These are phyloP conservation scores for Eupleurogrammus muticus DNA, from an alignment of 2,797 vertebrate species.

Conservation along the genomic window DNA sequence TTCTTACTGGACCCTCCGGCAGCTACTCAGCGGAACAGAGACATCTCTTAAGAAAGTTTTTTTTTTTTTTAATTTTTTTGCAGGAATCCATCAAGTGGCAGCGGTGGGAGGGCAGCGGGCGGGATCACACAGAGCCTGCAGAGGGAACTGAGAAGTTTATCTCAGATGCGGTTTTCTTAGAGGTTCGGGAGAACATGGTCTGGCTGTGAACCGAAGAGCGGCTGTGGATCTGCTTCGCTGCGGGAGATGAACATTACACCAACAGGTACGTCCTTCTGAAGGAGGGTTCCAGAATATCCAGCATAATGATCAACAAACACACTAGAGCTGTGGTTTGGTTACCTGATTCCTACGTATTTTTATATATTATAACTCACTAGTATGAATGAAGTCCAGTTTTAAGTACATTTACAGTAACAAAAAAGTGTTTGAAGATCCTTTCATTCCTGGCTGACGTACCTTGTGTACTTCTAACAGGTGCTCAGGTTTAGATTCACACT, in stretches of 20 bases:
- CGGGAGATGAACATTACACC: conserved; percentile 65
- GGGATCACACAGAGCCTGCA: conserved; percentile 20
- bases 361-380: not conserved
- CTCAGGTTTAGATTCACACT: conserved; percentile 5
- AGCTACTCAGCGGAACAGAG: conserved; percentile 70
- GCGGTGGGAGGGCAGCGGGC: conserved; percentile 37
- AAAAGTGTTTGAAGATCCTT: conserved; percentile 2
- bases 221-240: conserved; percentile 38
- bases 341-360: not conserved
- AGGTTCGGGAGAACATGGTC: conserved; percentile 58
- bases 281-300: not conserved
- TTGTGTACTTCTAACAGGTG: conserved; percentile 34
- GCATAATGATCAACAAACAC: not conserved
- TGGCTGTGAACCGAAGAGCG: conserved; percentile 49
- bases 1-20: conserved; percentile 73
- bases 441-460: not conserved
- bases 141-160: conserved; percentile 48
- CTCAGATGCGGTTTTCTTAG: conserved; percentile 38
- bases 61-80: conserved; percentile 49
- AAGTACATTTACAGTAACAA: not conserved
- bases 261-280: conserved; percentile 67
- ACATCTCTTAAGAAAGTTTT: conserved; percentile 53
- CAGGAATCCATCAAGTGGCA: conserved; percentile 40
- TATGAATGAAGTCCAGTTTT: not conserved
- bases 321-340: not conserved